Evolutionary conservation across 1,140 invertebrate species (phyloP).

Genomic region (Hirudo medicinalis): DNA sequence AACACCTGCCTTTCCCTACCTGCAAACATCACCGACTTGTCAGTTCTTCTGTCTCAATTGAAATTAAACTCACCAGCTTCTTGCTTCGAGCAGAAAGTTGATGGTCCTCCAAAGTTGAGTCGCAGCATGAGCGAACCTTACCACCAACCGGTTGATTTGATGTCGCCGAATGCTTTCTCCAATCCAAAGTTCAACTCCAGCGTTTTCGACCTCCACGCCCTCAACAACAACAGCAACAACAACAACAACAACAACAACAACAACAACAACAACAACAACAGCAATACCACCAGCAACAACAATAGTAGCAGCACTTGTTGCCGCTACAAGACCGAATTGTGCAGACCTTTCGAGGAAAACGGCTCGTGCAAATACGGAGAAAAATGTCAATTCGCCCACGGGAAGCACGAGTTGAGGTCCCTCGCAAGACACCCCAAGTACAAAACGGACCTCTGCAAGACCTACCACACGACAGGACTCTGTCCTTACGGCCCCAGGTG

Average conservation of each 20-base stretch:
- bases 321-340: conserved; percentile 96
- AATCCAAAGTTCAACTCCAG: background rate
- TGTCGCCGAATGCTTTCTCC: background rate
- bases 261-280: background rate
- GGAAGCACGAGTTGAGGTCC: conserved; percentile 72
- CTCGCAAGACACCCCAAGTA: conserved; percentile 93
- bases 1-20: background rate
- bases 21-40: background rate
- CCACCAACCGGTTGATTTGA: background rate
- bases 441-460: conserved; percentile 93
- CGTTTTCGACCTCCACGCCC: background rate
- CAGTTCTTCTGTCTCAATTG: background rate
- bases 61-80: background rate
- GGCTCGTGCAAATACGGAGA: conserved; percentile 94
- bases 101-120: conserved; percentile 26
- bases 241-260: no score
- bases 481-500: conserved; percentile 95
- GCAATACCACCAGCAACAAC: background rate
- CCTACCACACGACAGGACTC: conserved; percentile 77
- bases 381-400: conserved; percentile 98
- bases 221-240: background rate
- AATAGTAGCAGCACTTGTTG: background rate
- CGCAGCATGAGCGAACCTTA: conserved; percentile 41
- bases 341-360: conserved; percentile 76
- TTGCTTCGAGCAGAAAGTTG: background rate